Evolutionary conservation across 2,797 vertebrate genomes (phyloP), one percentile per base, ranked within the genome.

Genomic region (Enteromius thamalakanensis): DNA sequence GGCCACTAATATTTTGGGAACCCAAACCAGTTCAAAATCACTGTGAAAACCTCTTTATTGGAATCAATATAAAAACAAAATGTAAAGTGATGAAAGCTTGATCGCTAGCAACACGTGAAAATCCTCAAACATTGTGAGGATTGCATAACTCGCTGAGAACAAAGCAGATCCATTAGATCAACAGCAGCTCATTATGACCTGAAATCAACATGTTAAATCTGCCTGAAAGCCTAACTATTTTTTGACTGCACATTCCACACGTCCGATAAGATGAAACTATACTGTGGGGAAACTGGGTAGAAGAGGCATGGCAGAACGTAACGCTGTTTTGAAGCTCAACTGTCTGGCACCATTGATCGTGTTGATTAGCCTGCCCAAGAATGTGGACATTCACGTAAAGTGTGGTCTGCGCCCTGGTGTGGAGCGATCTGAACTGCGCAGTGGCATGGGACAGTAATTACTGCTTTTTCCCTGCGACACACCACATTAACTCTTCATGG

Each of bases 401-500:
- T 81, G 90, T 91, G 86, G 87, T 87, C 87, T 88, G 84, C 26
- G 15, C 62, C 62, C 29, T 14, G 29, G 62, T 64, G 62, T 91
- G 89, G 80, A 88, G 90, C 87, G 83, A 76, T 88, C 90, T 91
- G 87, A 93, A 86, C 89, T 88, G 71, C 86, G 89, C 86, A 84
- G 87, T 87, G 90, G 91, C 85, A 86, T 89, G 90, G 88, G 89
- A 86, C 87, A 92, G 90, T 87, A 84, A 87, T 90, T 89, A 86
- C 81, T 88, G 90, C 81, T 89, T 91, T 91, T 90, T 84, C 82
- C 45, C 84, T 83, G 69, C 65, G 83, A 85, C 90, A 90, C 89
- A 90, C 74, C 89, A 90, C 91, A 89, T 89, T 91, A 89, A 93
- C 89, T 94, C 90, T 90, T 81, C 87, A 88, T 86, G 60, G 87